Evolutionary conservation across 2,113 vertebrate genomes (phyloP).

Genomic region (Eurypyga helias): DNA sequence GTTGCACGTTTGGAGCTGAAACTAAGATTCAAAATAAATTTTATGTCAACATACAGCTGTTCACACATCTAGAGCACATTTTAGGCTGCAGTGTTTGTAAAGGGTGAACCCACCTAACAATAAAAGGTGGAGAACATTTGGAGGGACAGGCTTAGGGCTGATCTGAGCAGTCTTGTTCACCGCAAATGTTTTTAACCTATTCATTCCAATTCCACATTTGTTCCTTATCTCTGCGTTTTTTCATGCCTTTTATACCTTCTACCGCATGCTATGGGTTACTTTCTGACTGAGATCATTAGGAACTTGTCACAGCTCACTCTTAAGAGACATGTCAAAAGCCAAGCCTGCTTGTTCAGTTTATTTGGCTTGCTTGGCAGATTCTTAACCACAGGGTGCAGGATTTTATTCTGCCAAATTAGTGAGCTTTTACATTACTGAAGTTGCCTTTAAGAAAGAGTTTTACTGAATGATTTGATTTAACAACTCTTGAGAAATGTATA

Average conservation of each 20-base stretch:
- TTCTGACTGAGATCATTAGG: slow-evolving; percentile 18
- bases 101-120: not conserved
- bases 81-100: not conserved
- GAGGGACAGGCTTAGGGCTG: not conserved
- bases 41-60: not conserved
- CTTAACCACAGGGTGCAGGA: not conserved
- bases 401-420: slow-evolving; percentile 20
- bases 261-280: not conserved
- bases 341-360: not conserved
- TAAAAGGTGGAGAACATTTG: not conserved
- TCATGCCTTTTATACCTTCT: not conserved
- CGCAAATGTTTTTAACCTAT: not conserved
- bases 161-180: not conserved
- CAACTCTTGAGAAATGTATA: not conserved
- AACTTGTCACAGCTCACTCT: slow-evolving; percentile 11
- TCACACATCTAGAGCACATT: not conserved
- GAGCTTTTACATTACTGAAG: not conserved
- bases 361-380: slow-evolving; percentile 9
- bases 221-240: not conserved
- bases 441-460: not conserved
- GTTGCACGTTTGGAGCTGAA: not conserved
- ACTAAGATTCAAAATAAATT: not conserved
- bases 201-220: not conserved
- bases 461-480: not conserved
- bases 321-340: not conserved